Evolutionary conservation across 2,888 invertebrate genomes (phyloP), one percentile per base, ranked within the genome.

Genomic region (Synergus umbraculus): DNA sequence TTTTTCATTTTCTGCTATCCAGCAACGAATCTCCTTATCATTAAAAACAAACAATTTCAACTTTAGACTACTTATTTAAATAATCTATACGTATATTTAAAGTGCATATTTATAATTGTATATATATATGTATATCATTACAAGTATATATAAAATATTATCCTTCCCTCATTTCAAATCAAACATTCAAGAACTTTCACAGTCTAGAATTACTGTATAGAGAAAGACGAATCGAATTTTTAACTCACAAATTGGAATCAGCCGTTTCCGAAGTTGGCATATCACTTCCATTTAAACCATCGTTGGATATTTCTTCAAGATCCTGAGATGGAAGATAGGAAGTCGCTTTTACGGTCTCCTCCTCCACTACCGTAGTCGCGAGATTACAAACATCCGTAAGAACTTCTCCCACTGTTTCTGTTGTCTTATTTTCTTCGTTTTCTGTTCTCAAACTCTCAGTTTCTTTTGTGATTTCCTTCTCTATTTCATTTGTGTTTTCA

Each of bases 261-360:
- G 83, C 82, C 0, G 87, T 82, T 73, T 90, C 86, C 8, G 87
- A 83, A 54, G 86, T 82, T 22, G 86, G 87, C 88, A 86, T 86
- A 37, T 88, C 87, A 1, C 29, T 15, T 49, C 41, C 73, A 73
- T 73, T 73, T 7, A 73, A n/a, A 0, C 84, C 86, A 76, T 85
- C 87, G 18, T 83, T 89, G 2, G 83, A 82, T 79, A 88, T 84
- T 65, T 90, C 88, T 4, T 83, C 87, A n/a, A 88, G 85, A 76
- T 76, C 79, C 29, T 49, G 69, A 9, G 22, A 46, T 4, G 69
- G 69, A 69, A 49, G 1, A 29, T 29, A 37, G 29, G 13, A 29
- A 0, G 22, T 13, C 1, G 46, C 22, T 18, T 76, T 76, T 13
- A 54, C 80, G 22, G 79, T 78, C n/a, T 80, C 77, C 13, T 85